Percentiles rank a stretch among this genome's conserved stretches.
Evolutionary conservation across 2,113 vertebrate genomes (phyloP).

Genomic region (Laterallus jamaicensis): DNA sequence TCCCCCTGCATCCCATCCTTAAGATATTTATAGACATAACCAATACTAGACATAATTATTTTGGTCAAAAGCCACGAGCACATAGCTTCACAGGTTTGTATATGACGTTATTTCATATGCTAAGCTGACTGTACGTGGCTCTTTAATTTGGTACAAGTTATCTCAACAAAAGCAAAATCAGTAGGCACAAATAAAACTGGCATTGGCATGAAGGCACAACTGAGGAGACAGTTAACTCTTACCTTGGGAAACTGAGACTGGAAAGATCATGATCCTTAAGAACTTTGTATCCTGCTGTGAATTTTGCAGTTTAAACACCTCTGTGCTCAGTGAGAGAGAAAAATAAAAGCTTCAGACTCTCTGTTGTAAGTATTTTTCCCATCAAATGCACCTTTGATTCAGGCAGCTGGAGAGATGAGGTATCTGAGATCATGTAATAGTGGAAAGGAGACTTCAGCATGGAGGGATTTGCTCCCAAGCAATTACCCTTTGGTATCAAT

Average conservation of each 20-base stretch:
- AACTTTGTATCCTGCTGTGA: background rate
- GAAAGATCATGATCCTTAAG: background rate
- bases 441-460: background rate
- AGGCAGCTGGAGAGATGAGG: background rate
- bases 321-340: background rate
- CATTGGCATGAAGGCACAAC: background rate
- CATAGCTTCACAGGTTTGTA: background rate
- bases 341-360: background rate
- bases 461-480: background rate
- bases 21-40: background rate
- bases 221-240: background rate
- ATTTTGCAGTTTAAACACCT: background rate
- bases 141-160: background rate
- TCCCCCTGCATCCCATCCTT: too few species aligned
- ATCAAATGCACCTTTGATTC: background rate
- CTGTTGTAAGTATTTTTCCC: background rate
- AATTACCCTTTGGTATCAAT: background rate
- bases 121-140: background rate
- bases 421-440: background rate
- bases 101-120: background rate
- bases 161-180: background rate
- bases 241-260: background rate
- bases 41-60: background rate
- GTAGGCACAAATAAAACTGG: background rate
- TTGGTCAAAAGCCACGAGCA: background rate